Conservation (phyloP, 2,888 invertebrate genomes). For the Syrphus vitripennis region DNA sequence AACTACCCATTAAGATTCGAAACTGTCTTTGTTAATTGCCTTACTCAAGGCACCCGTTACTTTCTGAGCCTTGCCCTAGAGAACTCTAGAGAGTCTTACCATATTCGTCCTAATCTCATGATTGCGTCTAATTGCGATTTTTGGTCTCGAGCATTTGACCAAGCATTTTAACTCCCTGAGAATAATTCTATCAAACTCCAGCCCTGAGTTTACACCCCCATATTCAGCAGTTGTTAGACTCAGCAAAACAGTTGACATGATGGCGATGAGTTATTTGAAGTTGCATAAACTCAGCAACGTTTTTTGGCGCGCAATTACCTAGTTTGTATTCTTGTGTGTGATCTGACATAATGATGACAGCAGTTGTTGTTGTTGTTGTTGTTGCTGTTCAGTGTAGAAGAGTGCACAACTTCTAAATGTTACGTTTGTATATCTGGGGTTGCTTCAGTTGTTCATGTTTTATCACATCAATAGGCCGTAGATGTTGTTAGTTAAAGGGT, state of each 20-base stretch:
- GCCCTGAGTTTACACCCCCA: not conserved
- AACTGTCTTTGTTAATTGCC: no score
- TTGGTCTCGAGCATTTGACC: no score
- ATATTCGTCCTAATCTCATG: no score
- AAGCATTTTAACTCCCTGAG: no score
- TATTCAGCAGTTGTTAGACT: not conserved
- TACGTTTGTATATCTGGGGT: not conserved
- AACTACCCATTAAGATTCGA: no score
- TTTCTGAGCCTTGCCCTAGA: no score
- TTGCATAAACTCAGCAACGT: slow-evolving; percentile 19
- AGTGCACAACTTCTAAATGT: no score
- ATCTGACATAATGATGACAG: slow-evolving; percentile 6
- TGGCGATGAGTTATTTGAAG: slow-evolving; percentile 31
- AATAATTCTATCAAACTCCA: not conserved
- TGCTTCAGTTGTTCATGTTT: slow-evolving; percentile 41
- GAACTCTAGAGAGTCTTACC: no score
- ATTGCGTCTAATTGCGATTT: no score
- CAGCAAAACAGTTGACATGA: not conserved
- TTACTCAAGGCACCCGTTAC: no score
- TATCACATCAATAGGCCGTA: slow-evolving; percentile 34
- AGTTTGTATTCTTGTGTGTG: slow-evolving; percentile 17
- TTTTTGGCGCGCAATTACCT: slow-evolving; percentile 48
- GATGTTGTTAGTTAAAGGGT: slow-evolving; percentile 1
- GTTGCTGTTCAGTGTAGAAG: not conserved
- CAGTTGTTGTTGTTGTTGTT: not conserved